Evolutionary conservation across 2,888 invertebrate species (phyloP).

Genomic region (Stenolophus ochropezus): DNA sequence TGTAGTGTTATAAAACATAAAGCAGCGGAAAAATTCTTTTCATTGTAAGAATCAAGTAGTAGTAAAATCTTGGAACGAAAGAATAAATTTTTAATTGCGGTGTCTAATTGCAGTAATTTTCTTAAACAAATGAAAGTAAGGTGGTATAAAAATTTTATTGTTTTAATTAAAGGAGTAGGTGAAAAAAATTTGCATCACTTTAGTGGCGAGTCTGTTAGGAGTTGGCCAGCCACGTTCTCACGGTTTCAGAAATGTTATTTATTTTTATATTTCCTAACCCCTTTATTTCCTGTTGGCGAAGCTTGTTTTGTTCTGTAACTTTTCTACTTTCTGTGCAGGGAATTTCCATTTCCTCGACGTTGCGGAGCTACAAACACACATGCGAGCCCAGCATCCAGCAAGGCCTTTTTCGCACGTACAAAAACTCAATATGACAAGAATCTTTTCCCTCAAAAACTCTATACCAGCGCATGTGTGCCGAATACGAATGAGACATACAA

Average conservation of each 20-base stretch:
- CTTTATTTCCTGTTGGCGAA: constrained; percentile 45
- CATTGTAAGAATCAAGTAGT: background rate
- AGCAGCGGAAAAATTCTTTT: background rate
- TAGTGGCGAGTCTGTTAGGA: background rate
- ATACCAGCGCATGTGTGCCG: constrained; percentile 39
- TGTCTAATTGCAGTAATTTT: constrained; percentile 3
- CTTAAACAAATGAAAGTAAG: constrained; percentile 15
- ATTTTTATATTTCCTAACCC: constrained; percentile 50
- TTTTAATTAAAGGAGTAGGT: constrained; percentile 33
- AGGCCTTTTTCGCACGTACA: constrained; percentile 56
- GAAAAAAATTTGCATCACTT: constrained; percentile 26
- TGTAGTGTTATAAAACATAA: background rate
- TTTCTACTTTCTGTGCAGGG: constrained; percentile 50
- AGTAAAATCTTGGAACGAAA: background rate
- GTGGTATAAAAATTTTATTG: constrained; percentile 11
- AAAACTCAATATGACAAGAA: constrained; percentile 59
- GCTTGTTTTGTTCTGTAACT: constrained; percentile 50
- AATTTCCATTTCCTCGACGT: constrained; percentile 44
- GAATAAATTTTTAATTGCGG: constrained; percentile 25
- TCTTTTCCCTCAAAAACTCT: constrained; percentile 55
- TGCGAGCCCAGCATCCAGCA: constrained; percentile 31
- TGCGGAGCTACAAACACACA: constrained; percentile 28
- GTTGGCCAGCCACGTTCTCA: background rate
- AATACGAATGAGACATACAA: constrained; percentile 51
- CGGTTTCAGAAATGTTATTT: constrained; percentile 39